A percentile compares a stretch with the other conserved stretches of the same genome.
Evolutionary conservation across 2,888 invertebrate species (phyloP).

Genomic region (Ctena decussata): DNA sequence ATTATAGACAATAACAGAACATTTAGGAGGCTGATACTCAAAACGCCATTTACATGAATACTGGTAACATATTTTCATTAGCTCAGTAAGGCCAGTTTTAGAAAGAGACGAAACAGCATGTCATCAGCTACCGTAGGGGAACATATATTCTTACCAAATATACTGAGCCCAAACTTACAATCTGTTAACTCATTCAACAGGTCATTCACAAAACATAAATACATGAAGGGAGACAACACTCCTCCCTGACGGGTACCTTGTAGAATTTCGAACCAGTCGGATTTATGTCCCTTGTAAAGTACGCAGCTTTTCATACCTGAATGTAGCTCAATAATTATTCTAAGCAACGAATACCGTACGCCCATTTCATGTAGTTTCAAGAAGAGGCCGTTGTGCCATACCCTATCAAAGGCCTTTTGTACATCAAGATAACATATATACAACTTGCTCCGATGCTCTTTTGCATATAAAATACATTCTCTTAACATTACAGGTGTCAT

Average conservation of each 20-base stretch:
- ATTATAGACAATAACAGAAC: too few species aligned
- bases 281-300: background rate
- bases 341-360: background rate
- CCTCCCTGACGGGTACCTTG: constrained; percentile 14
- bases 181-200: background rate
- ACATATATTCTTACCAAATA: too few species aligned
- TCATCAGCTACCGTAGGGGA: too few species aligned
- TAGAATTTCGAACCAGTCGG: background rate
- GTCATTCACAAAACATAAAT: constrained; percentile 3
- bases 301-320: background rate
- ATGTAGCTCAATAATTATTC: background rate
- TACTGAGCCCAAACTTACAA: background rate
- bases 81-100: too few species aligned
- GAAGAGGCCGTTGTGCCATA: constrained; percentile 15
- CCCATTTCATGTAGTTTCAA: background rate
- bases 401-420: constrained; percentile 14
- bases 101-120: too few species aligned
- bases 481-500: constrained; percentile 7
- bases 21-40: too few species aligned
- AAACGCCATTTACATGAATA: too few species aligned
- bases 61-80: too few species aligned
- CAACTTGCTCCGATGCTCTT: constrained; percentile 1
- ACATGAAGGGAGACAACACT: background rate
- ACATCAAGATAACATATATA: constrained; percentile 17
- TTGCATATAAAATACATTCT: constrained; percentile 5